Percentiles rank a stretch among this genome's conserved stretches.
Conservation (phyloP, 2,113 vertebrate genomes). For the Illadopsis cleaveri region DNA sequence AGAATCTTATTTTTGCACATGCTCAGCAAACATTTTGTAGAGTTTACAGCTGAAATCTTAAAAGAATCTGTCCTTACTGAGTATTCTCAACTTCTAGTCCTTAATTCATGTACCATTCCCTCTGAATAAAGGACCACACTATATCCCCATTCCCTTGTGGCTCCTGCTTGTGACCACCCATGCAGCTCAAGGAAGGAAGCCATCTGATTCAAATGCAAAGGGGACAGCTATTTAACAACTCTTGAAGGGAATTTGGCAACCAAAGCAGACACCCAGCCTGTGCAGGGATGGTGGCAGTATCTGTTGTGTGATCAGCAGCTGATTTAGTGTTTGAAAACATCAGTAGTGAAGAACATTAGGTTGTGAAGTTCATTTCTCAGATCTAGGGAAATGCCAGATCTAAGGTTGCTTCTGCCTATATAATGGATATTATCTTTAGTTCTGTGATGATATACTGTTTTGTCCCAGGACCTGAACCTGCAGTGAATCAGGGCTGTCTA, state of each 20-base stretch:
- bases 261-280: background rate
- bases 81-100: background rate
- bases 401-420: background rate
- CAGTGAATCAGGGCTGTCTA: background rate
- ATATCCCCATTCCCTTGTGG: rapidly evolving
- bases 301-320: background rate
- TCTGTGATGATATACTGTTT: background rate
- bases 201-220: background rate
- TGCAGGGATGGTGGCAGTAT: background rate
- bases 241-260: background rate
- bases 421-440: background rate
- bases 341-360: background rate
- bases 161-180: background rate
- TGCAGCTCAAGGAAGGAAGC: background rate
- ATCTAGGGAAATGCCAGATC: background rate
- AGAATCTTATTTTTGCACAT: background rate
- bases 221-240: background rate
- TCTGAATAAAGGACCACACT: background rate
- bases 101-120: background rate
- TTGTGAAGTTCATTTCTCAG: background rate
- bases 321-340: background rate
- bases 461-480: background rate
- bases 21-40: conserved; percentile 5
- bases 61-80: background rate
- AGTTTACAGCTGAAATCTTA: background rate